phyloP scores from a whole-genome alignment of 2,888 invertebrate genomes.

The Operophtera brumata region DNA sequence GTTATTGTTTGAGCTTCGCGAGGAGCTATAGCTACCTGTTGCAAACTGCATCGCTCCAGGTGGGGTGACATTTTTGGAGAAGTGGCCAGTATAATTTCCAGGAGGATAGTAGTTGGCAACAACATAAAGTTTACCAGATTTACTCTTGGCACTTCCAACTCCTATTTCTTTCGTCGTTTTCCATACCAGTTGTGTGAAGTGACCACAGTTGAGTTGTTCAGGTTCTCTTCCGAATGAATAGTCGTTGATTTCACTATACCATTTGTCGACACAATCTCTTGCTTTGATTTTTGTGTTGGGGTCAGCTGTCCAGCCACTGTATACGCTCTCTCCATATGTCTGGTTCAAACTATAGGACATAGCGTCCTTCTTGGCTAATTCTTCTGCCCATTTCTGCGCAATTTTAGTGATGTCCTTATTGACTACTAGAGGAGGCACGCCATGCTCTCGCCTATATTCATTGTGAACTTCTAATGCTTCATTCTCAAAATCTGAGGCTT shows the following conservation, averaged over 20 bases:
- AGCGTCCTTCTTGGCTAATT: constrained; percentile 82
- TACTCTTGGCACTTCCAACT: constrained; percentile 87
- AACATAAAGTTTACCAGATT: constrained; percentile 89
- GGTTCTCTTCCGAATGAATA: constrained; percentile 86
- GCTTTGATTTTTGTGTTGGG: constrained; percentile 83
- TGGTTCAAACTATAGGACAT: constrained; percentile 84
- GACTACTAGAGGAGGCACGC: constrained; percentile 72
- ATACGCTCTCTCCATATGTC: constrained; percentile 86
- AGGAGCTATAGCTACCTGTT: constrained; percentile 38
- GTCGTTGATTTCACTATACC: constrained; percentile 88
- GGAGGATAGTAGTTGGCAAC: constrained; percentile 93
- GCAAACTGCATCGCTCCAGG: constrained; percentile 69
- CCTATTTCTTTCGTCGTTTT: constrained; percentile 87
- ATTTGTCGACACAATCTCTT: constrained; percentile 85
- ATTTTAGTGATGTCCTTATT: constrained; percentile 83
- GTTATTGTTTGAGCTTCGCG: constrained; percentile 58
- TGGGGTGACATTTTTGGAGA: constrained; percentile 84
- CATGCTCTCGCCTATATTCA: constrained; percentile 69
- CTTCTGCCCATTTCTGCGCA: constrained; percentile 87
- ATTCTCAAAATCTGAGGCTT: constrained; percentile 64
- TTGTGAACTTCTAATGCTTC: constrained; percentile 71
- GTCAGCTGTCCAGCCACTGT: constrained; percentile 85
- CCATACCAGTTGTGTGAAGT: constrained; percentile 92
- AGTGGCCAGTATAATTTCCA: constrained; percentile 88
- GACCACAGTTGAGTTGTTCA: constrained; percentile 82